These are phyloP conservation scores for Coracias cyanogaster DNA, from an alignment of 2,797 vertebrate genomes.

Conservation along the genomic window DNA sequence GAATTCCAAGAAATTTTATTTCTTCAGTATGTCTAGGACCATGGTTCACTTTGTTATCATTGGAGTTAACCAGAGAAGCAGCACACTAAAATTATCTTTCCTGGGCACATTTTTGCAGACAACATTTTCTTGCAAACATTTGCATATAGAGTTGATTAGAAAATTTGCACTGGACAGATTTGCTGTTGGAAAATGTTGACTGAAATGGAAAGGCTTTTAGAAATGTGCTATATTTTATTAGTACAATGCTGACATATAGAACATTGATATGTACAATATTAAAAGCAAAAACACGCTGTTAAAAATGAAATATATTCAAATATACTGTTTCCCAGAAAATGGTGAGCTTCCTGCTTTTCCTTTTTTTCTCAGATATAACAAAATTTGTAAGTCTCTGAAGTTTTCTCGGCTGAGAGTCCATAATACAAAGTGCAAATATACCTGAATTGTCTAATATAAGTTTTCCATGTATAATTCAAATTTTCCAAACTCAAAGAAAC, in stretches of 20 bases:
- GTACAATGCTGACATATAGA: not conserved
- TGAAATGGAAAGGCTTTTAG: not conserved
- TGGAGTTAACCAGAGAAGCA: not conserved
- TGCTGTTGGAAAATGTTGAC: not conserved
- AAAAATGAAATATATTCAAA: not conserved
- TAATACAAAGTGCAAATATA: not conserved
- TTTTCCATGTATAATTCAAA: not conserved
- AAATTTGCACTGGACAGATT: not conserved
- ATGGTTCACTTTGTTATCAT: not conserved
- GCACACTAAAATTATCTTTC: not conserved
- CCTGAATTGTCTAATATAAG: not conserved
- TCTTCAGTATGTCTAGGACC: not conserved
- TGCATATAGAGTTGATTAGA: not conserved
- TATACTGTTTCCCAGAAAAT: not conserved
- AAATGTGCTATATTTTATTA: not conserved
- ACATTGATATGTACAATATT: not conserved
- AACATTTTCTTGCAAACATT: not conserved
- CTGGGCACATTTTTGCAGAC: not conserved
- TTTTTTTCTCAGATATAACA: not conserved
- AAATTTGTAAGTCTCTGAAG: not conserved
- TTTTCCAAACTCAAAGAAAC: not conserved
- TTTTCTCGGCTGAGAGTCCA: not conserved
- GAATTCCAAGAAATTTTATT: not conserved
- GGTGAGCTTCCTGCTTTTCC: not conserved
- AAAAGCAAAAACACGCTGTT: not conserved